These are phyloP conservation scores for Vidua chalybeata DNA, from an alignment of 2,113 vertebrate genomes.

Conservation along the genomic window DNA sequence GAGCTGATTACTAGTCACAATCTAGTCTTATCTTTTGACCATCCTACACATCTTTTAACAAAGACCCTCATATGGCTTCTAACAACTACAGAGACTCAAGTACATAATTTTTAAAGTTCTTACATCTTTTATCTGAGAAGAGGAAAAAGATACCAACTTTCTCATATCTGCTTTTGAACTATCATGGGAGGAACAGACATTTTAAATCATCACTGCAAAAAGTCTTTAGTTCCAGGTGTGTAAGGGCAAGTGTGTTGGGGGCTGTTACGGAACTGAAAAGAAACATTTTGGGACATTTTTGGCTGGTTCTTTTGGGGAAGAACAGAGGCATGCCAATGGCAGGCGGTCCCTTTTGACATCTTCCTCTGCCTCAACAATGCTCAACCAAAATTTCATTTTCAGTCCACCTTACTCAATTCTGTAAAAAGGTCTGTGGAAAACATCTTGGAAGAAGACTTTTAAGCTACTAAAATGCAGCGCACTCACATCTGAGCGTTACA, in stretches of 20 bases:
- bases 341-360: accelerated
- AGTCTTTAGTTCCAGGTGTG: neutral
- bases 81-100: neutral
- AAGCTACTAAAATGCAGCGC: neutral
- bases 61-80: neutral
- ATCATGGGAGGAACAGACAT: neutral
- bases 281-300: neutral
- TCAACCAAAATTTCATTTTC: neutral
- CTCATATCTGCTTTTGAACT: neutral
- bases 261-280: neutral
- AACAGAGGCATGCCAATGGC: neutral
- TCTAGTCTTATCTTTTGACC: neutral
- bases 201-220: neutral
- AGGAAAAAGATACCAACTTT: neutral
- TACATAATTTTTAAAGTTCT: neutral
- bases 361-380: accelerated
- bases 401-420: neutral
- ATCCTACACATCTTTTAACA: neutral
- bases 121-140: neutral
- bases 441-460: neutral
- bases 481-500: neutral
- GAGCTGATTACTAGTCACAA: neutral
- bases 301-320: neutral
- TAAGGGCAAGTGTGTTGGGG: neutral
- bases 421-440: neutral